Evolutionary conservation across 2,113 vertebrate species (phyloP).

Genomic region (Podarcis muralis): DNA sequence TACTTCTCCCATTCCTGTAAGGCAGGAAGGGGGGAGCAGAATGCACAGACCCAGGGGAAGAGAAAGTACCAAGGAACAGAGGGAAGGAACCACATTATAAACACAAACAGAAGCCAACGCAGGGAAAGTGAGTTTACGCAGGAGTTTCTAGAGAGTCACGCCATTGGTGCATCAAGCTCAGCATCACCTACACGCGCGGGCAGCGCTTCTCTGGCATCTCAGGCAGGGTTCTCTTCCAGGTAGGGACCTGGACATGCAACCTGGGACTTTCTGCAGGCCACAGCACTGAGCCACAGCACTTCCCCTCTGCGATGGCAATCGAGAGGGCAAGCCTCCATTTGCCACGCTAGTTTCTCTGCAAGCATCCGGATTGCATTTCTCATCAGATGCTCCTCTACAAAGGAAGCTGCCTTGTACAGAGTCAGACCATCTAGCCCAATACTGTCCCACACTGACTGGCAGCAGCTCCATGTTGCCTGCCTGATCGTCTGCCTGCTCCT

Average conservation of each 20-base stretch:
- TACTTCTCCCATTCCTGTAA: slow-evolving; percentile 18
- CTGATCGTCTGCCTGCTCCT: too few species aligned
- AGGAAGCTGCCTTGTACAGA: not conserved
- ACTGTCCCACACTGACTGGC: not conserved
- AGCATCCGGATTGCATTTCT: not conserved
- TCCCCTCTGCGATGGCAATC: not conserved
- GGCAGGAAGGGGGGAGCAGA: not conserved
- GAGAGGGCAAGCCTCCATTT: not conserved
- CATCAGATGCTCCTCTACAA: not conserved
- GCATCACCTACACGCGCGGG: not conserved
- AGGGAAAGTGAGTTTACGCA: not conserved
- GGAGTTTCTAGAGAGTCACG: not conserved
- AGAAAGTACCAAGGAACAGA: not conserved
- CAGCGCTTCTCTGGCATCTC: not conserved
- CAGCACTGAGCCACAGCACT: not conserved
- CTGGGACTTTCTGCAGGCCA: too few species aligned
- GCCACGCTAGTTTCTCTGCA: not conserved
- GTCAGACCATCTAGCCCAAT: not conserved
- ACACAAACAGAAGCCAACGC: not conserved
- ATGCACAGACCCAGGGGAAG: not conserved
- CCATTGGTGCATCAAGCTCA: not conserved
- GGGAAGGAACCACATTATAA: not conserved
- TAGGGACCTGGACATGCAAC: too few species aligned
- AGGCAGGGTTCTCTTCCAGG: too few species aligned
- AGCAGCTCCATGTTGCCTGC: not conserved